Evolutionary conservation across 2,888 invertebrate genomes (phyloP).

Genomic region (Eueremaeus valkanovi): DNA sequence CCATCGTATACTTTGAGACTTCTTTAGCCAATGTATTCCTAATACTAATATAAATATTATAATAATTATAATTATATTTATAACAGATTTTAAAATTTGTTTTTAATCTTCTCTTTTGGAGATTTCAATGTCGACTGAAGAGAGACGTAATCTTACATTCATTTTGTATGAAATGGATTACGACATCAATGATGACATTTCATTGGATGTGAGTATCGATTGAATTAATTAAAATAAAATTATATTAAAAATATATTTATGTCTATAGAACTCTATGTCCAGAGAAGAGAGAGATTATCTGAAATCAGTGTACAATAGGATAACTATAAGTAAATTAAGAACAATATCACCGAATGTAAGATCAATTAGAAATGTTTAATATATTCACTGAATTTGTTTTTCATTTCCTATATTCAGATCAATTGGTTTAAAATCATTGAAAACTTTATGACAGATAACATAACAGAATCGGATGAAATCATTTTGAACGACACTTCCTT

Average conservation of each 20-base stretch:
- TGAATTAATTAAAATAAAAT: not conserved
- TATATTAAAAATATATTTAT: not conserved
- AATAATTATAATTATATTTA: too few species aligned
- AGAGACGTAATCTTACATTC: constrained; percentile 77
- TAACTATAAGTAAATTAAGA: constrained; percentile 73
- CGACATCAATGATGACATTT: not conserved
- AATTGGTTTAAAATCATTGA: constrained; percentile 68
- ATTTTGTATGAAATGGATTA: not conserved
- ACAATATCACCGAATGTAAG: constrained; percentile 59
- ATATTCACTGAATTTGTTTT: too few species aligned
- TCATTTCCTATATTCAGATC: too few species aligned
- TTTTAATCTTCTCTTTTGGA: too few species aligned
- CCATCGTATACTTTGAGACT: constrained; percentile 81
- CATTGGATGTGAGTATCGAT: not conserved
- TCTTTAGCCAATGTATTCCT: constrained; percentile 75
- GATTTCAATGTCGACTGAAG: constrained; percentile 81
- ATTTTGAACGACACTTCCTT: constrained; percentile 64
- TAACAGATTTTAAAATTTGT: too few species aligned
- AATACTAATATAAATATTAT: not conserved
- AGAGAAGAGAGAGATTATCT: constrained; percentile 85
- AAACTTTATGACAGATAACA: constrained; percentile 60
- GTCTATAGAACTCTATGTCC: constrained; percentile 69
- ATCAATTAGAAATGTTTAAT: too few species aligned
- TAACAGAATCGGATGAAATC: constrained; percentile 64
- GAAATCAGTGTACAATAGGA: constrained; percentile 83